Evolutionary conservation across 1,140 invertebrate species (phyloP), one percentile per base, ranked within the genome.

Genomic region (Drosophila ercepeae): DNA sequence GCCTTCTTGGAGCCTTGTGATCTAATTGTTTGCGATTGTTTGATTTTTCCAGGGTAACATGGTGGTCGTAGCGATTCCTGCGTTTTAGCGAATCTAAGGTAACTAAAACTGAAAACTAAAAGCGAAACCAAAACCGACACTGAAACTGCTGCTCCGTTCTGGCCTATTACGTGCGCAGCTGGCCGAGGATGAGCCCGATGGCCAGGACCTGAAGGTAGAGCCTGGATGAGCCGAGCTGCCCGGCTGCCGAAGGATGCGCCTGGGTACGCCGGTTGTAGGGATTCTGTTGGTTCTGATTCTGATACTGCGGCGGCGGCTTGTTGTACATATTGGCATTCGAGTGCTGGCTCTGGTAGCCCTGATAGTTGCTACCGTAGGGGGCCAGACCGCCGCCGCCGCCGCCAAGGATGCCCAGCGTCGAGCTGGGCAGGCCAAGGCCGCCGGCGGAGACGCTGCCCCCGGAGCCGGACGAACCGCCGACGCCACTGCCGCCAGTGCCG

Each of bases 231-330:
- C 52, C 34, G 11, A 42, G 14, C 19, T n/a, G 23, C 25, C 59
- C 42, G 11, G 81, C 89, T 46, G 78, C 68, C 42, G 86, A 89
- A 1, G 89, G 86, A 88, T 89, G 89, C 41, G 86, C 61, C 57
- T 91, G 89, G 51, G 89, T 91, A 58, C 88, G 89, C 21, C 89
- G 78, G 64, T 91, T 91, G 57, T 90, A 91, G 29, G 84, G 84
- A 71, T 89, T 89, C 78, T 89, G 84, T 50, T 90, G 89, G 9
- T 89, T 89, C 25, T 89, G 86, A 44, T 89, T 90, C 55, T 90
- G 89, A 36, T 91, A 91, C 49, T 91, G 89, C 34, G 89, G 89
- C 72, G 89, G 89, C 42, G 89, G 89, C 60, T 91, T 91, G 48
- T 90, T 90, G 49, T 84, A 91, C 86, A 90, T 91, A 11, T 91